Base-by-base conservation (phyloP, 2,113 vertebrate genomes). In the Lampris incognitus region DNA sequence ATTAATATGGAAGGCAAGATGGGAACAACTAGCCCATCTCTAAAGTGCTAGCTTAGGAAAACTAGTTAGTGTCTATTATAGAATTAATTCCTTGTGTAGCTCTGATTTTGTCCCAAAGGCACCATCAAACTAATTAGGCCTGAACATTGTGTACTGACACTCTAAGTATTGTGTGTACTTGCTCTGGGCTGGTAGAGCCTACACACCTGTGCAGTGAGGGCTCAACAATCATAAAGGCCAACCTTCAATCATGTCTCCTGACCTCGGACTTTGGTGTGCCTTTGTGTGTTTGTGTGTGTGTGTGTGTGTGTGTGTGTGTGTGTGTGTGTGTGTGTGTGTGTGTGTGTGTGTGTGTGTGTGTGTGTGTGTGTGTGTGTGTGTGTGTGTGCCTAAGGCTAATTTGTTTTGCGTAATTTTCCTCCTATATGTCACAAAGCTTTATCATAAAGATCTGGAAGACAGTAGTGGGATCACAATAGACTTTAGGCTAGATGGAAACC, bases 221-320 rank as follows among this genome's bases (percentile, higher is more conserved):
- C 69, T 79, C 82, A 66, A 76, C 84, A 91, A 92, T 91, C 89
- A 91, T 56, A 5, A 66, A 24, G 55, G 42, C 83, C 73, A 87
- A 86, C 81, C 73, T 87, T 71, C 76, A 83, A 86, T 89, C 83
- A 74, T 38, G 78, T 81, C 81, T 81, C 81, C 52, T 76, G 74
- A 81, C 80, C 76, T 46, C 66, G 52, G 46, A 79, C 81, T 75
- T 62, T 11, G n/a, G 55, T 48, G 61, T 24, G n/a, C 13, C 9
- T 24, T 9, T 60, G 39, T 54, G 51, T 13, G 51, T 54, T 79
- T 78, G 38, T 46, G 54, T 59, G 81, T 46, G 24, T 9, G 48
- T 84, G 49, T 79, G 63, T 85, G 67, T 77, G 79, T 77, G 66
- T 66, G 52, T 66, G n/a, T n/a, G n/a, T n/a, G n/a, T n/a, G n/a